phyloP scores from a whole-genome alignment of 2,113 vertebrate genomes.

The Ascaphus truei region DNA sequence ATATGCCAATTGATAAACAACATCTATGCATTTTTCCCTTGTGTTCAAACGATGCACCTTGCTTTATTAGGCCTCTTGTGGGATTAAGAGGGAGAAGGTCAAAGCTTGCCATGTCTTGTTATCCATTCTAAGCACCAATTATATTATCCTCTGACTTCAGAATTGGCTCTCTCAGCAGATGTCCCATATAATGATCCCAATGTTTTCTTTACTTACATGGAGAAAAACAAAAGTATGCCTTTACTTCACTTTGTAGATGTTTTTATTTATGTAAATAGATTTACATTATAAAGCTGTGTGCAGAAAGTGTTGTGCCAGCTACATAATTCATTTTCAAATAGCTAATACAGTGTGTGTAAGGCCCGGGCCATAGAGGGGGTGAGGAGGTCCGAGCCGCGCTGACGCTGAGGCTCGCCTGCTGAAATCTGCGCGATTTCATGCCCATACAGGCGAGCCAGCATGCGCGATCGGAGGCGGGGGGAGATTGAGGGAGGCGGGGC shows the following conservation, averaged over 20 bases:
- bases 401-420: no score
- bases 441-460: no score
- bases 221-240: not conserved
- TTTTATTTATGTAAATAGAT: not conserved
- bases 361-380: no score
- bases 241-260: not conserved
- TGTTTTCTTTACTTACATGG: not conserved
- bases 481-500: no score
- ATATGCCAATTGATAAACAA: no score
- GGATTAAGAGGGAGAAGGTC: not conserved
- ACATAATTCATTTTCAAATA: no score
- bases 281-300: no score
- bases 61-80: not conserved
- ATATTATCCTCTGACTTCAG: not conserved
- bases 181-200: not conserved
- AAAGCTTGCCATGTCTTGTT: not conserved
- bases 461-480: no score
- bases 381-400: no score
- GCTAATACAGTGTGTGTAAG: no score
- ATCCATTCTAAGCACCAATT: slow-evolving; percentile 16
- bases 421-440: no score
- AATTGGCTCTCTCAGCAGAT: not conserved
- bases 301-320: not conserved
- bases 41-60: not conserved
- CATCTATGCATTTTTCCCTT: not conserved